Base-by-base conservation (phyloP, 1,140 invertebrate species). In the Oedothorax gibbosus region DNA sequence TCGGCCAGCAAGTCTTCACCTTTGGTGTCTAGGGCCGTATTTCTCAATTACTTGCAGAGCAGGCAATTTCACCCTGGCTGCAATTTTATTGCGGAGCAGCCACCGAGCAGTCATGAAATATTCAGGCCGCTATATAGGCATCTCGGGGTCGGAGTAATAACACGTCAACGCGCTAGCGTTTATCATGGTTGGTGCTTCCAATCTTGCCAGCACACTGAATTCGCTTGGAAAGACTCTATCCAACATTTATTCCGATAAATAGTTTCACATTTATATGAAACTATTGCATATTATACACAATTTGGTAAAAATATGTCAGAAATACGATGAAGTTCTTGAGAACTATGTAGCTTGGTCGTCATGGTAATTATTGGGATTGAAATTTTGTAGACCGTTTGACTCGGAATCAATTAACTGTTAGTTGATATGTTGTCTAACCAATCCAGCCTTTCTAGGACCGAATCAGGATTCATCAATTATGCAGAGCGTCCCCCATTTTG, bases 11-110 rank as follows among this genome's bases (percentile, higher is more conserved):
- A 57, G 83, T 64, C 83, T 85, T 85, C 83, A 85, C 83, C 83
- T 85, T 85, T 85, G 83, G 83, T 85, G 83, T 85, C 83, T 85
- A 64, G 83, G 83, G 83, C 83, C 83, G 83, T 85, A 85, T 85
- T 85, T 85, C 83, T 85, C 83, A 85, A 85, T 85, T 85, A 85
- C 83, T 57, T 35, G 54, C 21, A 56, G 83, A 85, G 83, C 83
- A 85, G 83, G 83, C 83, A 85, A 85, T 85, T 85, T 85, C 83
- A 85, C 83, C 83, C 83, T 85, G 73, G 73, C 78, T 85, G 73
- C 73, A 78, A 85, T 85, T 85, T 85, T 85, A 85, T 85, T 85
- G 83, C 83, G 83, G 49, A 85, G 60, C 73, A 75, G 56, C 64
- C 83, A 75, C 83, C 53, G 83, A 75, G 68, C 60, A 71, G 49